Evolutionary conservation across 2,113 vertebrate genomes (phyloP).

Genomic region (Poeciliopsis turrubarensis): DNA sequence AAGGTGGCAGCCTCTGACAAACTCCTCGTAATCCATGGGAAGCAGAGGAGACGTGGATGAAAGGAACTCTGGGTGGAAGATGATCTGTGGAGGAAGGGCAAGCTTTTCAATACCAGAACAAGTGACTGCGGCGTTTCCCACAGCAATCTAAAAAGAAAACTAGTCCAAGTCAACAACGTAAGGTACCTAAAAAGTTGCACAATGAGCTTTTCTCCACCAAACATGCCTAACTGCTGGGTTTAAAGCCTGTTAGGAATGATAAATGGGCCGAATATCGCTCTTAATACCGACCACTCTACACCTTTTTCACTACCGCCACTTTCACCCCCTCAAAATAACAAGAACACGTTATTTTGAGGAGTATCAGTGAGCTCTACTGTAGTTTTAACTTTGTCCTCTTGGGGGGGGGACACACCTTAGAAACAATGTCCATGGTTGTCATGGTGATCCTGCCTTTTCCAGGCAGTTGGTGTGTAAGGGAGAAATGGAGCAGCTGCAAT

Average conservation of each 20-base stretch:
- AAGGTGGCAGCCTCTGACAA: constrained; percentile 92
- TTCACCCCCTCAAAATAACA: too few relatives aligned
- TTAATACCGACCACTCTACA: not conserved
- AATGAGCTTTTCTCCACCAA: not conserved
- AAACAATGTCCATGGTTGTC: too few relatives aligned
- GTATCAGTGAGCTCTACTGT: not conserved
- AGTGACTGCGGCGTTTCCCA: not conserved
- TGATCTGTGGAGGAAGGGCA: constrained; percentile 78
- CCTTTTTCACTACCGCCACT: too few relatives aligned
- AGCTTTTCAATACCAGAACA: not conserved
- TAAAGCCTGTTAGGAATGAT: not conserved
- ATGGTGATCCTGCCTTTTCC: too few relatives aligned
- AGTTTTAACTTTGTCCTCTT: too few relatives aligned
- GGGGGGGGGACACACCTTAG: too few relatives aligned
- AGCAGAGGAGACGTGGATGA: constrained; percentile 92
- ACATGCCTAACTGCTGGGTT: not conserved
- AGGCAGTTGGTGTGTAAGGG: too few relatives aligned
- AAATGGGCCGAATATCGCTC: not conserved
- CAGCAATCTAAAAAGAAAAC: not conserved
- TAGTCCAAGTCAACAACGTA: too few relatives aligned
- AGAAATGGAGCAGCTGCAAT: too few relatives aligned
- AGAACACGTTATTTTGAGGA: not conserved
- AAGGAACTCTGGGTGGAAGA: constrained; percentile 94
- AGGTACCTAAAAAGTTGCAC: too few relatives aligned
- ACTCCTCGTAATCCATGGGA: constrained; percentile 93